Base-by-base conservation (phyloP, 37 sponge, comb jelly and placozoan species). In the Ephydatia muelleri region DNA sequence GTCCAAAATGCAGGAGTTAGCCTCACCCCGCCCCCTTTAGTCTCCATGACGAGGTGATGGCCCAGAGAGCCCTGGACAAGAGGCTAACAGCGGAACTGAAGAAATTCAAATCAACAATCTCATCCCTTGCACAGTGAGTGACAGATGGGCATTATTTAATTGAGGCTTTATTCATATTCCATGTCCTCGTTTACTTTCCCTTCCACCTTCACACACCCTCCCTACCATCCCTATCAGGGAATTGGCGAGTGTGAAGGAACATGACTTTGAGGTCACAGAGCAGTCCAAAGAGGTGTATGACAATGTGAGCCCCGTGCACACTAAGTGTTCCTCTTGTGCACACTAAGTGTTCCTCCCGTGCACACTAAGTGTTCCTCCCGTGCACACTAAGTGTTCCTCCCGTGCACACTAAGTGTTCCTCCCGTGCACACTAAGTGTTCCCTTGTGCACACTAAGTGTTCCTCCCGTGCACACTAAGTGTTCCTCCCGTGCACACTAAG, bases 21-120 rank as follows among this genome's bases (percentile, higher is more conserved):
- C 19, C 6, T 57, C 1, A 19, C 19, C 57, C 76, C 26, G 3
- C 40, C 70, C 81, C 5, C 29, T 27, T 33, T 73, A 94, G 95
- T 67, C 85, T 99, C 3, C 96, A 99, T 82, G 89, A 99, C 68
- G 97, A 99, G 70, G 78, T 99, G 67, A 67, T 95, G 40, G 97
- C 97, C 19, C 99, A 99, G 91, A 84, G 97, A 82, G 91, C 96
- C 6, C 87, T 99, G 37, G 94, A 95, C 68, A 91, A 92, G 43
- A 93, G 91, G 27, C 88, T 99, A 32, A 83, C 92, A 4, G 32
- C 78, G 21, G 99, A 99, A 73, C 87, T 96, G 28, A 92, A 72
- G 39, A 72, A 80, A 28, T 99, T 99, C 86, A 92, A 93, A 79
- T 47, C 80, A 13, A 83, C 72, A 28, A 79, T 98, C 9, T 49